Evolutionary conservation across 2,113 vertebrate genomes (phyloP).

Genomic region (Gallinago paraguaiae): DNA sequence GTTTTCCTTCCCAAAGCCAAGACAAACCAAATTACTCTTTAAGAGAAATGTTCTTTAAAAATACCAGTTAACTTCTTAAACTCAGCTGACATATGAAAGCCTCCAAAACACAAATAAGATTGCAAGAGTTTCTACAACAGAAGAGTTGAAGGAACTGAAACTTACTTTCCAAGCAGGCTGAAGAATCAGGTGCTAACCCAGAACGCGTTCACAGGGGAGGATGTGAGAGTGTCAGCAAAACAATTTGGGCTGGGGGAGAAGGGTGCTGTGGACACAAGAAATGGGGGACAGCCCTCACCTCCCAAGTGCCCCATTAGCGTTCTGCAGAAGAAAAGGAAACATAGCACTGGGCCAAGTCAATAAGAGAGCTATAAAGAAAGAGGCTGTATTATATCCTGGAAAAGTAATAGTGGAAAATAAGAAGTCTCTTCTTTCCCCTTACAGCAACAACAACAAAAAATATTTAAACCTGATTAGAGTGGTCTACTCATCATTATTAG

Average conservation of each 20-base stretch:
- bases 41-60: not conserved
- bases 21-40: not conserved
- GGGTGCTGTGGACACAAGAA: not conserved
- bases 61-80: not conserved
- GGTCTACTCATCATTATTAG: not conserved
- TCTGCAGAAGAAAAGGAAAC: not conserved
- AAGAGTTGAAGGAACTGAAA: not conserved
- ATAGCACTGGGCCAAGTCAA: not conserved
- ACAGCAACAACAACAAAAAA: not conserved
- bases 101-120: not conserved
- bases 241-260: not conserved
- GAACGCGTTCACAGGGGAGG: not conserved
- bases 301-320: not conserved
- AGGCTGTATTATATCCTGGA: not conserved
- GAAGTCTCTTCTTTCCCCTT: not conserved
- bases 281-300: fast-evolving
- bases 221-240: not conserved
- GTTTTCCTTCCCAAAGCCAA: not conserved
- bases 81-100: not conserved
- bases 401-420: not conserved
- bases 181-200: not conserved
- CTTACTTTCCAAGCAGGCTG: not conserved
- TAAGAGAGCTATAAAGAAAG: not conserved
- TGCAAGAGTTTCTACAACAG: not conserved
- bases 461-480: not conserved